These are phyloP conservation scores for Plotosus lineatus DNA, from an alignment of 2,113 vertebrate species.

Conservation along the genomic window DNA sequence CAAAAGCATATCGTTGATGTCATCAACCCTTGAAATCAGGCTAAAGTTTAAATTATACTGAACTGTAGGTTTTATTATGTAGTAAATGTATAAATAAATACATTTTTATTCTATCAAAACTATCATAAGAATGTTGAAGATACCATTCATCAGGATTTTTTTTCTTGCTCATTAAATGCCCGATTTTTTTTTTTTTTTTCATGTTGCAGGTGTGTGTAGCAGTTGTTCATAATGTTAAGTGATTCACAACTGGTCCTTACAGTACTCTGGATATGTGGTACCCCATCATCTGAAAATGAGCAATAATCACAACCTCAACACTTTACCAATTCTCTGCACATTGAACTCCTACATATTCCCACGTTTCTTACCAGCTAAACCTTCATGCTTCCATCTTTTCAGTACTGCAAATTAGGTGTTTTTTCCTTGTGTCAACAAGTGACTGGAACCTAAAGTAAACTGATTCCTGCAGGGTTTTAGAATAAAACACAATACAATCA, in stretches of 20 bases:
- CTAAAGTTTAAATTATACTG: background rate
- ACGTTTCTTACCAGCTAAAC: background rate
- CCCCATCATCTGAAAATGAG: too few relatives aligned
- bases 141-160: background rate
- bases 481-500: background rate
- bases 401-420: conserved; percentile 51
- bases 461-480: background rate
- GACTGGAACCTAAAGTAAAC: background rate
- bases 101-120: background rate
- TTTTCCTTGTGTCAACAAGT: background rate
- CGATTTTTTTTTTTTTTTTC: background rate
- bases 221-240: background rate
- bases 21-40: background rate
- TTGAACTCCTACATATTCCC: conserved; percentile 21
- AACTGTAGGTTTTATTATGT: background rate
- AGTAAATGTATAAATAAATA: background rate
- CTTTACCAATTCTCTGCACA: background rate
- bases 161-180: background rate
- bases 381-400: conserved; percentile 48
- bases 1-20: background rate
- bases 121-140: background rate
- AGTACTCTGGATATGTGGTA: too few relatives aligned
- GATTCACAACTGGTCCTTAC: background rate
- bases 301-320: background rate
- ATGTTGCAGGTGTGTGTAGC: background rate